Base-by-base conservation (phyloP, 2,888 invertebrate species). In the Sphaerophoria rueppellii region DNA sequence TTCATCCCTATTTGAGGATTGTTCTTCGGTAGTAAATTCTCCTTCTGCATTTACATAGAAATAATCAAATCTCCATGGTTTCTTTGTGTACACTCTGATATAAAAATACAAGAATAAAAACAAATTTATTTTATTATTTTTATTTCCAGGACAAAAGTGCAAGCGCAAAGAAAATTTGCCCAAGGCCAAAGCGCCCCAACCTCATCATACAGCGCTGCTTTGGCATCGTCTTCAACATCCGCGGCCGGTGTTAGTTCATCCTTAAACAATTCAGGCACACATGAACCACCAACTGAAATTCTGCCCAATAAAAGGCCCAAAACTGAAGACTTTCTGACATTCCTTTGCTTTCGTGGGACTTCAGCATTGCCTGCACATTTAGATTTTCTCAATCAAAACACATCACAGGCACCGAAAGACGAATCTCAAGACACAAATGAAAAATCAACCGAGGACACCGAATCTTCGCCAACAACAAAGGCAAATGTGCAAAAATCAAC, bases 81-180 rank as follows among this genome's bases (percentile, higher is more conserved):
- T 24, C 24, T 2, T 2, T 24, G 2, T 24, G 1, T 2, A 24
- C 24, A 24, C 24, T 24, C 24, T 24, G 1, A 24, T 1, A 24
- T 1, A 24, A 24, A 2, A 24, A 24, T 24, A 24, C 24, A 24
- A 24, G 2, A 24, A 24, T 24, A 2, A 24, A 24, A 2, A 40
- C 40, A 40, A 40, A 7, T 40, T 4, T 4, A 9, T 43, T 43
- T 43, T 43, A 5, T 43, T 4, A 43, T 87, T 76, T 67, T 70
- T 57, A 34, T 71, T 71, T 43, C 11, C 92, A 96, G 96, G 91
- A 94, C 95, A 57, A 96, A 96, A 92, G 95, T 96, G 77, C 96
- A 96, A 90, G 97, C 96, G 55, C 97, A 97, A 92, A 93, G 97
- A 83, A 97, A 97, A 92, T 97, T 97, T 93, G 97, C 97, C 46